These are phyloP conservation scores for Hoplostethus mediterraneus DNA, from an alignment of 2,797 vertebrate species.

Conservation along the genomic window DNA sequence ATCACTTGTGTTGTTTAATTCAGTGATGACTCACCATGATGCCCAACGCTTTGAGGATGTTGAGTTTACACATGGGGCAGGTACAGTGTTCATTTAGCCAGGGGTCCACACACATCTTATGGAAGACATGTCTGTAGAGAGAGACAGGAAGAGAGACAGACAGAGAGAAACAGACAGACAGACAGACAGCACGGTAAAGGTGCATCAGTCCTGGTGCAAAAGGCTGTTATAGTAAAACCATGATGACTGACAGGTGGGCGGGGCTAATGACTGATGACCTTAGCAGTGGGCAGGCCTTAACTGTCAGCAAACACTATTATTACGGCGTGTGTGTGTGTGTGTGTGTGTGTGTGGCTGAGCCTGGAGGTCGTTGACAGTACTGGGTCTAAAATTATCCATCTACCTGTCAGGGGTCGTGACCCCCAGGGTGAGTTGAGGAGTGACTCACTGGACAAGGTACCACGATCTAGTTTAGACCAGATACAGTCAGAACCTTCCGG, in stretches of 20 bases:
- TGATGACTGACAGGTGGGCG: too few species aligned
- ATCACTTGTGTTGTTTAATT: too few species aligned
- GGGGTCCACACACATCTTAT: constrained; percentile 97
- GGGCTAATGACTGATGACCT: too few species aligned
- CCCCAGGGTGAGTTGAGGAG: neutral
- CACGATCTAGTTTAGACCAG: too few species aligned
- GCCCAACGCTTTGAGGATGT: constrained; percentile 97
- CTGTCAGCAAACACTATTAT: too few species aligned
- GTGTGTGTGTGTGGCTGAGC: too few species aligned
- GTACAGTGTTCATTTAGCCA: constrained; percentile 98
- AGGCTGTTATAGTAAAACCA: too few species aligned
- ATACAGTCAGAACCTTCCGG: too few species aligned
- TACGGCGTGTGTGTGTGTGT: too few species aligned
- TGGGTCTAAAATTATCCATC: neutral
- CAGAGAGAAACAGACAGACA: neutral
- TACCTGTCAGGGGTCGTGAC: neutral
- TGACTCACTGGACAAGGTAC: too few species aligned
- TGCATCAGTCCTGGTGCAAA: too few species aligned
- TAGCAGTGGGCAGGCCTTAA: too few species aligned
- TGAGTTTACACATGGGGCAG: constrained; percentile 99
- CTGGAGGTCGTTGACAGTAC: neutral
- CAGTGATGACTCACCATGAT: constrained; percentile 88
- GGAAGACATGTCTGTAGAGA: constrained; percentile 93
- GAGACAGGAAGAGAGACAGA: neutral
- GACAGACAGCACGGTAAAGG: neutral